phyloP scores from a whole-genome alignment of 2,888 invertebrate species.

The Amorpha juglandis region DNA sequence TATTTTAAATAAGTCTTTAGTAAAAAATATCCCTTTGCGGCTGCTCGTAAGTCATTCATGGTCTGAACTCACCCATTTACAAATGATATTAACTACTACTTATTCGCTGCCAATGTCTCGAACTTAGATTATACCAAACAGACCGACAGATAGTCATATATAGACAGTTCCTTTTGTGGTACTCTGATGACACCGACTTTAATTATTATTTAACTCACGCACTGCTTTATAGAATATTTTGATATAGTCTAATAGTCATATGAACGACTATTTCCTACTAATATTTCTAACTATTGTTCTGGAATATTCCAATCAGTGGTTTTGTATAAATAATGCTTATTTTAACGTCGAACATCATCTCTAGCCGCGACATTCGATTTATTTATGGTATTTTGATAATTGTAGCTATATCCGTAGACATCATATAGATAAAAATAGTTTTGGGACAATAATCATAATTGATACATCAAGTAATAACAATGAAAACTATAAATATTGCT shows the following conservation, averaged over 20 bases:
- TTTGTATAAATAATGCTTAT: too few species aligned
- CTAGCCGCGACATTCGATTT: too few species aligned
- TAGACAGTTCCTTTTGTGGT: not conserved
- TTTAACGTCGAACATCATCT: too few species aligned
- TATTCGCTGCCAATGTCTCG: not conserved
- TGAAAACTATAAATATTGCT: too few species aligned
- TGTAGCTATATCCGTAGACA: too few species aligned
- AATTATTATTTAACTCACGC: slow-evolving; percentile 10
- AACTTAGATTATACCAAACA: not conserved
- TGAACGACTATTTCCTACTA: not conserved
- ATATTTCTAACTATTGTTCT: not conserved
- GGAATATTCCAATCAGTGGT: not conserved
- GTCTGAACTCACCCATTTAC: not conserved
- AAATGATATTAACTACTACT: not conserved
- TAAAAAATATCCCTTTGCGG: too few species aligned
- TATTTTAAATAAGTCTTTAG: too few species aligned
- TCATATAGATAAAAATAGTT: too few species aligned
- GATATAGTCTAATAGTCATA: not conserved
- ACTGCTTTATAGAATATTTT: not conserved
- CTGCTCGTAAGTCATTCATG: not conserved
- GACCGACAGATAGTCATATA: slow-evolving; percentile 8
- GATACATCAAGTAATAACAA: too few species aligned
- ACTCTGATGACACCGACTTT: not conserved
- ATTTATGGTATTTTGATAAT: too few species aligned
- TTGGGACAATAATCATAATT: too few species aligned